Conservation (phyloP, 2,113 vertebrate species). For the Callopanchax toddi region DNA sequence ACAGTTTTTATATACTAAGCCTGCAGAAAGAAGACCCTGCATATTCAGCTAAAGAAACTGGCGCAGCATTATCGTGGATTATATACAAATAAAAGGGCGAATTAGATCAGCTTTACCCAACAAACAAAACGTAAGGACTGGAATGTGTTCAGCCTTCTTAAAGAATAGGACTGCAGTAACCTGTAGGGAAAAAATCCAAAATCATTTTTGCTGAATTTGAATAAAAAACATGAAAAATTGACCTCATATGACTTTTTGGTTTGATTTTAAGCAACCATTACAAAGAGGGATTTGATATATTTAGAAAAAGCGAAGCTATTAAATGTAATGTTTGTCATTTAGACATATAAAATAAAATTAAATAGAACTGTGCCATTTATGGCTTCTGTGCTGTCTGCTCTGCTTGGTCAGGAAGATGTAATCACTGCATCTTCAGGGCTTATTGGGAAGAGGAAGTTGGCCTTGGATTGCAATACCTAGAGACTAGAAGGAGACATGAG, state of each 20-base stretch:
- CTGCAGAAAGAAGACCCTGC: conserved; percentile 73
- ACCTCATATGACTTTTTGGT: too few species aligned
- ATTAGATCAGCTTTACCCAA: conserved; percentile 68
- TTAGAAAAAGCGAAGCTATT: conserved; percentile 31
- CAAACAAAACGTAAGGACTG: conserved; percentile 44
- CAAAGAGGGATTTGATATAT: conserved; percentile 26
- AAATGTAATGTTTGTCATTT: conserved; percentile 9
- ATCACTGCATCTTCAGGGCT: conserved; percentile 58
- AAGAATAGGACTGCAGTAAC: conserved; percentile 26
- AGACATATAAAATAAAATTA: conserved; percentile 15
- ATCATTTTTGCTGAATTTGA: conserved; percentile 31
- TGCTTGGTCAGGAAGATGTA: conserved; percentile 61
- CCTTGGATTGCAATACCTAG: conserved; percentile 61
- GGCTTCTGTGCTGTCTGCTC: conserved; percentile 24
- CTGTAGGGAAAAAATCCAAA: conserved; percentile 12
- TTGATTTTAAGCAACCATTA: too few species aligned
- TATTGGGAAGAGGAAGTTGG: conserved; percentile 42
- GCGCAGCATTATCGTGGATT: conserved; percentile 75
- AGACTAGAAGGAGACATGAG: conserved; percentile 50
- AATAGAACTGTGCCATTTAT: conserved; percentile 23
- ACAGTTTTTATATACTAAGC: conserved; percentile 79
- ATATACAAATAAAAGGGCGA: conserved; percentile 72
- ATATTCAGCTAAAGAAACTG: conserved; percentile 75
- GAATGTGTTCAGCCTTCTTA: conserved; percentile 36
- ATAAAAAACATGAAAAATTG: too few species aligned